These are phyloP conservation scores for Macroramphosus scolopax DNA, from an alignment of 2,797 vertebrate genomes.

Conservation along the genomic window DNA sequence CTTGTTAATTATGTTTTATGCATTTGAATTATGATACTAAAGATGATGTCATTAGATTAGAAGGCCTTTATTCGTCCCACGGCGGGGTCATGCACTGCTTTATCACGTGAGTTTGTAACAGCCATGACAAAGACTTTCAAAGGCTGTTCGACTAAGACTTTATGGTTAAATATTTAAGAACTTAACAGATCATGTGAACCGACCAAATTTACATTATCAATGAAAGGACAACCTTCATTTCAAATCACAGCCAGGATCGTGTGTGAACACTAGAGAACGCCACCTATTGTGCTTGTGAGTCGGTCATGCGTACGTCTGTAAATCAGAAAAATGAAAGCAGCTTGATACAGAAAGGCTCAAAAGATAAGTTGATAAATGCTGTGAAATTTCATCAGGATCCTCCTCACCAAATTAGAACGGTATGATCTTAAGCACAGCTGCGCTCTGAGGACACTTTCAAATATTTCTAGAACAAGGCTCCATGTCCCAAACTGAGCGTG, in stretches of 20 bases:
- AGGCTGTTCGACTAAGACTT: conserved; percentile 7
- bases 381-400: no score
- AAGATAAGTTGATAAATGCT: no score
- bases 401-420: no score
- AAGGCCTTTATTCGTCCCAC: no score
- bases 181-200: conserved; percentile 11
- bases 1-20: not conserved
- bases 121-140: conserved; percentile 1
- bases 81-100: no score
- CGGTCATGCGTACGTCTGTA: no score
- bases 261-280: not conserved
- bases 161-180: not conserved
- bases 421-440: no score
- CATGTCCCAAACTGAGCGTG: conserved; percentile 42
- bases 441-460: conserved; percentile 20
- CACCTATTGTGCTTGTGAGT: no score
- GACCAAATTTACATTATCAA: conserved; percentile 17
- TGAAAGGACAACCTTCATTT: conserved; percentile 1
- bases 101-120: conserved; percentile 1
- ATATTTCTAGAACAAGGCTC: no score
- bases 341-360: no score
- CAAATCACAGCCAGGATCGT: conserved; percentile 1
- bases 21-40: conserved; percentile 5
- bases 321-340: no score
- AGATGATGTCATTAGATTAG: conserved; percentile 18